Evolutionary conservation across 2,888 invertebrate species (phyloP), one percentile per base, ranked within the genome.

Genomic region (Microctonus aethiopoides): DNA sequence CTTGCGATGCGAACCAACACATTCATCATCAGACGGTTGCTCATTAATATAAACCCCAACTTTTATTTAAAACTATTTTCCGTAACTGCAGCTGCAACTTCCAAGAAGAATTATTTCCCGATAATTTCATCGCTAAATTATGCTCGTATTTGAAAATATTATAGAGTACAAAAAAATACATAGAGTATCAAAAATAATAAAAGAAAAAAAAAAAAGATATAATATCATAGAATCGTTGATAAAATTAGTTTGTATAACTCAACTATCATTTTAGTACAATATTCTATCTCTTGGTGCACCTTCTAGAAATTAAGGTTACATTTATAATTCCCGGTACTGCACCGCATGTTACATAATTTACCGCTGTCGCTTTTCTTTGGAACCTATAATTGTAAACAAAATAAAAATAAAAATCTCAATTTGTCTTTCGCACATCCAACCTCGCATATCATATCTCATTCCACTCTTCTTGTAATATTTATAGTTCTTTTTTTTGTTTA

Each of bases 191-290:
- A n/a, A n/a, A n/a, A n/a, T n/a, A 64, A 39, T 41, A 10, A 39
- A 26, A 0, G n/a, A 39, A 36, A 36, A 16, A 16, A 36, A 11
- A 32, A 39, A 1, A 63, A 46, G 51, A 5, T 39, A n/a, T 46
- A 71, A 52, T 67, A 73, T 74, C 73, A 71, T 65, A 64, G 62
- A 63, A 62, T 70, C 61, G 67, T 68, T 65, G 69, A 71, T 70
- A 71, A 73, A 76, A 76, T 73, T 73, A 73, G 60, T 64, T 76
- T 63, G 71, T 72, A 73, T 73, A 67, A 73, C 70, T 76, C 72
- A 76, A 76, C 73, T 73, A 72, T 73, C 51, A 56, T 56, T 57
- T 26, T 39, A 63, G 60, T 16, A n/a, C 39, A 32, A 46, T 36
- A 20, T 46, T 60, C 68, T n/a, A n/a, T n/a, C n/a, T n/a, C 51